Evolutionary conservation across 2,113 vertebrate species (phyloP), one percentile per base, ranked within the genome.

Genomic region (Dolichallabes microphthalmus): DNA sequence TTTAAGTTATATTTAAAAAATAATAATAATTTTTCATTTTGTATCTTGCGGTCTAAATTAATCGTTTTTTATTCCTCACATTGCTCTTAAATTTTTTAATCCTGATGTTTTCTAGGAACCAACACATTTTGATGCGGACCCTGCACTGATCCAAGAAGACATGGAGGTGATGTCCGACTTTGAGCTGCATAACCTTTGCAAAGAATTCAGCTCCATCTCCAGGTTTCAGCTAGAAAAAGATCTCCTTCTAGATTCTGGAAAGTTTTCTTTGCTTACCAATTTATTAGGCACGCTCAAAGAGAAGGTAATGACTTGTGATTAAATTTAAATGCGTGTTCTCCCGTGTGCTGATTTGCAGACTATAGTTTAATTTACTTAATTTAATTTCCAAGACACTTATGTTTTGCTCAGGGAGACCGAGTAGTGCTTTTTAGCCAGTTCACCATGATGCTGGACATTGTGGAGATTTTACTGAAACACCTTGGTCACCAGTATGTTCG

Each of bases 91-190:
- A 7, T 45, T 45, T 45, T 74, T 6, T n/a, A 74, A 19, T 50
- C 32, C 35, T 32, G 83, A 2, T 84, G 45, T 60, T 82, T 75
- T 30, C 3, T 60, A 99, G 98, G 98, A 99, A 86, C 96, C 97
- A 63, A 98, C 96, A 20, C 97, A 99, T 91, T 90, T 92, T 88
- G 97, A 99, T 86, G 97, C 98, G 10, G 93, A 97, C 32, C 94
- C 97, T 60, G 95, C 94, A 86, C 94, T 98, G 80, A 97, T 99
- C 90, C 96, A 97, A 88, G 97, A 99, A 93, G 97, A 99, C 91
- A 99, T 99, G 98, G 95, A 96, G 86, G 96, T 98, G 83, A 98
- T 99, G 97, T 98, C 97, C 73, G 98, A 99, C 92, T 99, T 98
- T 92, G 98, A 99, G 88, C 94, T 99, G 76, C 96, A 99, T 89